phyloP scores from a whole-genome alignment of 2,797 vertebrate genomes.

The Epinephelus coioides region DNA sequence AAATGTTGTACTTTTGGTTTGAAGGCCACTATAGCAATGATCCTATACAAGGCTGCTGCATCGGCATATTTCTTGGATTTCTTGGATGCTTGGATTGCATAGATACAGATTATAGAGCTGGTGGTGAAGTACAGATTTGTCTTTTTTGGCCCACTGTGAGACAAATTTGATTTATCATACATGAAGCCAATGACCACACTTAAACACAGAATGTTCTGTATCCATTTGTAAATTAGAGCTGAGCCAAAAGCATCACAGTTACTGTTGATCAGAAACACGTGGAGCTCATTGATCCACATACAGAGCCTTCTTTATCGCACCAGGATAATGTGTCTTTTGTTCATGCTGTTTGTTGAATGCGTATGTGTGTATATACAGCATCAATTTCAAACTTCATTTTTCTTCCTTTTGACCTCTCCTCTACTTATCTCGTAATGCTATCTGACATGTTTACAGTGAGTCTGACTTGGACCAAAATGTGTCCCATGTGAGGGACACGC shows the following conservation, averaged over 20 bases:
- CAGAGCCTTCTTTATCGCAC: conserved; percentile 71
- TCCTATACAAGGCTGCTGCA: not conserved
- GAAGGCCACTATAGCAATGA: conserved; percentile 2
- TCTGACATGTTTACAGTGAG: conserved; percentile 17
- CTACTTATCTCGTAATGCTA: conserved; percentile 11
- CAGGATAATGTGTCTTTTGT: conserved; percentile 78
- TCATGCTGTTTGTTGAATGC: conserved; percentile 62
- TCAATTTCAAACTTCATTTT: conserved; percentile 47
- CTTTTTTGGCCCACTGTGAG: not conserved
- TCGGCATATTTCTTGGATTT: not conserved
- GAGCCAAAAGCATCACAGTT: conserved; percentile 36
- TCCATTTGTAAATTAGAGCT: conserved; percentile 37
- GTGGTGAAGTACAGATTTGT: conserved; percentile 9
- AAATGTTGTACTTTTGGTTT: conserved; percentile 2
- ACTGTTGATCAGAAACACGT: conserved; percentile 77
- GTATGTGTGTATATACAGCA: conserved; percentile 59
- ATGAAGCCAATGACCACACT: conserved; percentile 12
- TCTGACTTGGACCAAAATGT: conserved; percentile 20
- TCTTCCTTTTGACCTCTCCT: conserved; percentile 32
- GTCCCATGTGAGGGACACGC: conserved; percentile 10
- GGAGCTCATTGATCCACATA: conserved; percentile 75
- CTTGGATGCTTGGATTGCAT: not conserved
- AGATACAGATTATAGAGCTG: not conserved
- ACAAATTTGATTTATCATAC: conserved; percentile 23
- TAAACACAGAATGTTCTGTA: conserved; percentile 27